Base-by-base conservation (phyloP, 2,888 invertebrate genomes). In the Hirtodrosophila histrioides region DNA sequence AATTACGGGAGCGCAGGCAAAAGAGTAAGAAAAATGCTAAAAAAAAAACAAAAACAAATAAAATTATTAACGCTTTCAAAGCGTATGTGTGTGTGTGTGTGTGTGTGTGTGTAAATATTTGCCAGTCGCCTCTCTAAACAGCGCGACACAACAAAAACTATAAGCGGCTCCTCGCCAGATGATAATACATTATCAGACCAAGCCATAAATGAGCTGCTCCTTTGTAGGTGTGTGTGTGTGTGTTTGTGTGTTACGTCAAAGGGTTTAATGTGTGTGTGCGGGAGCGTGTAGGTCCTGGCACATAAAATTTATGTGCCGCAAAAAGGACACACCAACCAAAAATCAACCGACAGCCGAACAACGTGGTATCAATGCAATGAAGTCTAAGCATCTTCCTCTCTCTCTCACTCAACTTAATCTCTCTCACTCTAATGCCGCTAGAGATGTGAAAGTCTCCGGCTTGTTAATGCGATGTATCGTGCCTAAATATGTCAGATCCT, bases 231-330 rank as follows among this genome's bases (percentile, higher is more conserved):
- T 45, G 41, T 56, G 44, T 40, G 39, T 48, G 31, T 46, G 49
- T 41, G 43, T 43, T 37, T 63, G 41, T 49, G 53, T 48, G 40
- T 65, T 48, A 12, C 48, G 62, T 12, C 60, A 75, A 83, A 81
- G 75, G 82, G 78, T 75, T 77, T 65, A 43, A 36, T 68, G 45
- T 33, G 44, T 53, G 46, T 11, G 35, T 23, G 61, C 40, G 36
- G 66, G 45, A 54, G 17, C 17, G 49, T 63, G 58, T 27, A 58
- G 53, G 56, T 69, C 40, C 46, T 75, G 70, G 62, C 71, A 63
- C 81, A 71, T 74, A 63, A 86, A 86, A 80, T 86, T 81, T 81
- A 86, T 86, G 81, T 77, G 66, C 74, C 73, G 55, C 73, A 80
- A 76, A 81, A 81, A 56, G 76, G 76, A 62, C 48, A 70, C 50